These are phyloP conservation scores for Osmerus mordax DNA, from an alignment of 2,113 vertebrate species.

Conservation along the genomic window DNA sequence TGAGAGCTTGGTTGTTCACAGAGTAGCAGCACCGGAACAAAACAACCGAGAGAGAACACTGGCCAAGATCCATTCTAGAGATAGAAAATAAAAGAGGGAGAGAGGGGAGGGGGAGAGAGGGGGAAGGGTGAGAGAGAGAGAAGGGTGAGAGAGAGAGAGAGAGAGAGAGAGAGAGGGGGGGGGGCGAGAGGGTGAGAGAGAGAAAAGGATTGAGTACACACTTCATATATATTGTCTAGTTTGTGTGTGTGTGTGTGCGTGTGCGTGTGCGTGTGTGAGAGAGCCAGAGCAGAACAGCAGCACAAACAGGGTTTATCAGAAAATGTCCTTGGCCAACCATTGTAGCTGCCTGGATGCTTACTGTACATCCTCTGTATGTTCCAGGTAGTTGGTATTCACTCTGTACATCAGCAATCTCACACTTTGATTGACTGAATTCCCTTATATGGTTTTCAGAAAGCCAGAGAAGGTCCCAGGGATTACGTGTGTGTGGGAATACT, in stretches of 20 bases:
- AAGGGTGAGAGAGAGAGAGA: background rate
- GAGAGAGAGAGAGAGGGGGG: background rate
- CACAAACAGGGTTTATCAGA: background rate
- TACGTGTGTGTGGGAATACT: conserved; percentile 2
- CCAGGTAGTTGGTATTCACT: conserved; percentile 48
- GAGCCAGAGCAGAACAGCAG: background rate
- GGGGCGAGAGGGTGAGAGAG: background rate
- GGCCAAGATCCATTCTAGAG: no score
- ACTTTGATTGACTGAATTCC: conserved; percentile 38
- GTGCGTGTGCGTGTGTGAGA: background rate
- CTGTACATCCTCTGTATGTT: background rate
- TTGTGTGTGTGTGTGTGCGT: background rate
- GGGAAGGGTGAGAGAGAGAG: no score
- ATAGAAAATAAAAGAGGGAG: background rate
- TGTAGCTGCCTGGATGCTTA: background rate
- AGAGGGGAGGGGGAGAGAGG: background rate
- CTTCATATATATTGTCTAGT: background rate
- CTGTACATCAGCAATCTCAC: conserved; percentile 22
- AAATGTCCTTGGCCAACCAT: background rate
- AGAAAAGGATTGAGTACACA: background rate
- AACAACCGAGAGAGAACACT: background rate
- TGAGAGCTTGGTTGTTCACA: background rate
- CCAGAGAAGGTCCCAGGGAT: background rate
- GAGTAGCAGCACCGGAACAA: background rate
- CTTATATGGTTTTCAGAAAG: conserved; percentile 17